Percentiles rank a stretch among this genome's conserved stretches.
Evolutionary conservation across 2,888 invertebrate species (phyloP).

Genomic region (Alcis repandata): DNA sequence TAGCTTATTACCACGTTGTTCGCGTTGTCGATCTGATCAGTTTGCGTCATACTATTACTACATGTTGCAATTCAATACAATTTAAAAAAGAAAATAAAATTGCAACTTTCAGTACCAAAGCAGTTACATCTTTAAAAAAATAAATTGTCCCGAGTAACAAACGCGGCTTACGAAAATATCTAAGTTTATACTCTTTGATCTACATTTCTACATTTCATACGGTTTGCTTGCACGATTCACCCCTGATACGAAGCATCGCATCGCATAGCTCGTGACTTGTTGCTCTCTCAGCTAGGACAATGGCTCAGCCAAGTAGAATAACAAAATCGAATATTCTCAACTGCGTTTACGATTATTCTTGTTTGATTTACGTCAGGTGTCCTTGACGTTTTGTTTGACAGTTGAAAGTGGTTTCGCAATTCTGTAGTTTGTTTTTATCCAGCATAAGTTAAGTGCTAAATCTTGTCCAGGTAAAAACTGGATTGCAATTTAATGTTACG

Average conservation of each 20-base stretch:
- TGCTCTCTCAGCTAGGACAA: not conserved
- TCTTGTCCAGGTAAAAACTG: not conserved
- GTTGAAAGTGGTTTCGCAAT: slow-evolving; percentile 24
- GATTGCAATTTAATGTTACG: not conserved
- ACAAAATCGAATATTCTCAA: not conserved
- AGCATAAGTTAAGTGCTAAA: slow-evolving; percentile 1
- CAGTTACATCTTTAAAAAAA: no score
- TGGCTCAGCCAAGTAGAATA: not conserved
- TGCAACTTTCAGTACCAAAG: no score
- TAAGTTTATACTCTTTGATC: no score
- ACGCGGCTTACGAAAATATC: no score
- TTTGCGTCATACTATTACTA: no score
- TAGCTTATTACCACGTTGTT: no score
- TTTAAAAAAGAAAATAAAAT: no score
- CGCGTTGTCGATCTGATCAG: no score
- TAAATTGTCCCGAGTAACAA: no score
- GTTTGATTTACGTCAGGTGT: slow-evolving; percentile 19
- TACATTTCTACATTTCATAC: no score
- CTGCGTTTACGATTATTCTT: slow-evolving; percentile 8
- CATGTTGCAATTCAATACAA: no score
- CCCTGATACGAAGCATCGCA: not conserved
- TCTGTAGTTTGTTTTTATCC: slow-evolving; percentile 3
- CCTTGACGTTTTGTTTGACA: slow-evolving; percentile 23
- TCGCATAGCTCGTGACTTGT: not conserved
- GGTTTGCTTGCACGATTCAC: no score